Percentiles rank a stretch among this genome's conserved stretches.
phyloP scores from a whole-genome alignment of 2,888 invertebrate species.

The Loripinus fragilis region DNA sequence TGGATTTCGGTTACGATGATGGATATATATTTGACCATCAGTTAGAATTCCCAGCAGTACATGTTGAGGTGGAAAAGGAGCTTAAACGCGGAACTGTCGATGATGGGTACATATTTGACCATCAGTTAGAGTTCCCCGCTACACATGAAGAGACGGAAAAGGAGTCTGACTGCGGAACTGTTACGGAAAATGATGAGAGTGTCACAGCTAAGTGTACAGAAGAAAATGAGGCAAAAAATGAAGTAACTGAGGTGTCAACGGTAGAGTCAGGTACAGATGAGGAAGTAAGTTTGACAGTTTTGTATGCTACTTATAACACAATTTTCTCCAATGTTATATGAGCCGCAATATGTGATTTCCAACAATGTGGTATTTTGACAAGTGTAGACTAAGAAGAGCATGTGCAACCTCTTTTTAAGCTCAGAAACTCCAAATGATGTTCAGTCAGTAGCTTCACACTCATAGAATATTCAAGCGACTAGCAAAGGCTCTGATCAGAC shows the following conservation, averaged over 20 bases:
- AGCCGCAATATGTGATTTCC: too few relatives aligned
- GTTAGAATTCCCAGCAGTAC: constrained; percentile 40
- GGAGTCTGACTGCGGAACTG: neutral
- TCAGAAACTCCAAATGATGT: too few relatives aligned
- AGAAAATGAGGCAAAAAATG: neutral
- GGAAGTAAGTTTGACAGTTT: too few relatives aligned
- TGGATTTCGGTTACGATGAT: constrained; percentile 50
- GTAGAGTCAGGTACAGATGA: neutral
- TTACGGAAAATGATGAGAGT: neutral
- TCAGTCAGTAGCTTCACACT: too few relatives aligned
- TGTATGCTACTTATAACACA: too few relatives aligned
- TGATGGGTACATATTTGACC: constrained; percentile 57
- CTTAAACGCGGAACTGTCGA: constrained; percentile 27
- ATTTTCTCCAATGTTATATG: too few relatives aligned
- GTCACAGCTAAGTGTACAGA: neutral
- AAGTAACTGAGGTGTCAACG: neutral
- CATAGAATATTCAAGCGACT: too few relatives aligned
- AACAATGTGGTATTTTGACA: too few relatives aligned
- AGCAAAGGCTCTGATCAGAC: too few relatives aligned
- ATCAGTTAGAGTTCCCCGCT: constrained; percentile 47
- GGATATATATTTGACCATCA: constrained; percentile 56
- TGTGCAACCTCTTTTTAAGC: too few relatives aligned
- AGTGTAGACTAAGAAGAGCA: too few relatives aligned
- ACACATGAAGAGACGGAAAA: neutral
- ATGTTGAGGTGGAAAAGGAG: neutral